These are phyloP conservation scores for Aphelocoma coerulescens DNA, from an alignment of 2,113 vertebrate species.

Conservation along the genomic window DNA sequence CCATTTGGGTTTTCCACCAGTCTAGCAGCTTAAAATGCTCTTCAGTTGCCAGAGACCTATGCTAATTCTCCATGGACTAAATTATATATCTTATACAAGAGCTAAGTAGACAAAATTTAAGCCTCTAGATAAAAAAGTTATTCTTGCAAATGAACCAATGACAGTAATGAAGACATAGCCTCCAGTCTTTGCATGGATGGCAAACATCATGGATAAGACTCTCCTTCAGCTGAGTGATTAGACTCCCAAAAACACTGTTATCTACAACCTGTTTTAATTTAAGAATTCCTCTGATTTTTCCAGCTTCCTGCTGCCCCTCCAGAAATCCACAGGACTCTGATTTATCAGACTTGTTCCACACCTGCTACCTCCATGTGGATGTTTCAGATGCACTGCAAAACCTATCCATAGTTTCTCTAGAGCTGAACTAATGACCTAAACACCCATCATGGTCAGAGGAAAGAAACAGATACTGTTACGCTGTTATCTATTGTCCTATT, in stretches of 20 bases:
- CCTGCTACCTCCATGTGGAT: rapidly evolving
- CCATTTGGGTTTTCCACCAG: neutral
- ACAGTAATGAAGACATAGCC: neutral
- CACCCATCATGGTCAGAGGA: neutral
- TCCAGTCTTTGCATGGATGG: neutral
- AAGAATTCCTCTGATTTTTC: neutral
- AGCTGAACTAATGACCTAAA: neutral
- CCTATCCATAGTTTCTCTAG: neutral
- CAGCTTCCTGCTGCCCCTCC: neutral
- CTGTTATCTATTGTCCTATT: neutral
- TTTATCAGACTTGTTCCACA: neutral
- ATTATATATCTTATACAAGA: neutral
- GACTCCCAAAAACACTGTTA: neutral
- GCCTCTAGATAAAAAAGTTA: neutral
- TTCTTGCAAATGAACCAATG: neutral
- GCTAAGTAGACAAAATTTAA: neutral
- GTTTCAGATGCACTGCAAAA: neutral
- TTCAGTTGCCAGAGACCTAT: neutral
- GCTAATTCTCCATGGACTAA: neutral
- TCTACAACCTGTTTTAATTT: neutral
- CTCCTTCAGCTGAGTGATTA: neutral
- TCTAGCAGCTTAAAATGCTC: neutral
- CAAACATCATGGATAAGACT: neutral
- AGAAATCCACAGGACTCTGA: neutral
- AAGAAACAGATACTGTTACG: neutral